Evolutionary conservation across 1,140 invertebrate species (phyloP).

Genomic region (Melitaea cinxia): DNA sequence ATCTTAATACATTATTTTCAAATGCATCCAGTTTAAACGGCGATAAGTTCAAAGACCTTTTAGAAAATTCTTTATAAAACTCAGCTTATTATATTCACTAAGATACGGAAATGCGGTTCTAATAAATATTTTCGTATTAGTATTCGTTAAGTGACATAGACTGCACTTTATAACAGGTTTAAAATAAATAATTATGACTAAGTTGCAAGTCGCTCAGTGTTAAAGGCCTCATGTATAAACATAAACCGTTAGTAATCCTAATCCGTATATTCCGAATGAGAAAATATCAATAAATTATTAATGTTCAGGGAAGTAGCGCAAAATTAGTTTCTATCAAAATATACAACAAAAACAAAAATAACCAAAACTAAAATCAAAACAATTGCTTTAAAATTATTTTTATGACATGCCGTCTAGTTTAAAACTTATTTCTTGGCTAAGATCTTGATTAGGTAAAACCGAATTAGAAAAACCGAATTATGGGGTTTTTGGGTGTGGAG

Average conservation of each 20-base stretch:
- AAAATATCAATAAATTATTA: constrained; percentile 16
- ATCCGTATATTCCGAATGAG: no score
- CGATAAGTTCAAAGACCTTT: constrained; percentile 59
- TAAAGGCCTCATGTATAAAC: constrained; percentile 12
- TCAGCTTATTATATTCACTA: neutral
- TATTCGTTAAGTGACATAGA: constrained; percentile 25
- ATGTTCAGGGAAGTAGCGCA: constrained; percentile 23
- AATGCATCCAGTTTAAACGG: constrained; percentile 30
- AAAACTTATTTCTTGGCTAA: no score
- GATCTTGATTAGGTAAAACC: no score
- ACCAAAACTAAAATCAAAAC: neutral
- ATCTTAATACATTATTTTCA: constrained; percentile 35
- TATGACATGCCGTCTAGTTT: no score
- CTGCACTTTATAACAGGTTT: neutral
- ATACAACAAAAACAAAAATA: neutral
- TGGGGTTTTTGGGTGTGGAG: no score
- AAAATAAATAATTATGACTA: constrained; percentile 22
- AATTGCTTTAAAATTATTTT: neutral
- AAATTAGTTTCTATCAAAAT: constrained; percentile 8
- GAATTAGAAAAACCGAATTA: no score
- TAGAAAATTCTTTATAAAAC: neutral
- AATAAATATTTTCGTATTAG: constrained; percentile 2
- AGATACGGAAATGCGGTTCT: neutral
- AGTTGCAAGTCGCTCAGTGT: constrained; percentile 6
- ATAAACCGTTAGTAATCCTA: constrained; percentile 9